Evolutionary conservation across 2,888 invertebrate genomes (phyloP).

Genomic region (Agonopterix arenella): DNA sequence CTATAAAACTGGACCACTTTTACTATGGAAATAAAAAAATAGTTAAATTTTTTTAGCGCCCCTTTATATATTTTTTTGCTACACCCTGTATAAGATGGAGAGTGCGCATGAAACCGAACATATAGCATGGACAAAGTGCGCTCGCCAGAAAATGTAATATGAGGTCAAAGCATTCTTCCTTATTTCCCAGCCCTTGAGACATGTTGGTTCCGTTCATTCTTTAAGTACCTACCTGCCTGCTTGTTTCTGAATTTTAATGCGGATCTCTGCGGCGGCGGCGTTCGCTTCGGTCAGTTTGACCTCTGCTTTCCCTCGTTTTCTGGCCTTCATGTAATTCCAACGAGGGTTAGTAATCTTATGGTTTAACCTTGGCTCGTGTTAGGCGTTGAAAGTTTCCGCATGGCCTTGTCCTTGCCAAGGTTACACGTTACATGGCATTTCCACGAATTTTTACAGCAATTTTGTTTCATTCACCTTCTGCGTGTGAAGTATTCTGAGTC

Average conservation of each 20-base stretch:
- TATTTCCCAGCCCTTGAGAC: not conserved
- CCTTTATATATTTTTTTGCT: no score
- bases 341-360: slow-evolving; percentile 20
- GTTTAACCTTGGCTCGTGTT: slow-evolving; percentile 24
- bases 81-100: no score
- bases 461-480: no score
- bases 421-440: slow-evolving; percentile 21
- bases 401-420: slow-evolving; percentile 51
- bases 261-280: slow-evolving; percentile 1
- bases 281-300: slow-evolving; percentile 5
- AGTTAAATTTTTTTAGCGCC: no score
- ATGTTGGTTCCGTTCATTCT: not conserved
- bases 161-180: not conserved
- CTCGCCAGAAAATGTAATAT: no score
- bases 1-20: no score
- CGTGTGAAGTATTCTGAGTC: not conserved
- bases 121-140: no score
- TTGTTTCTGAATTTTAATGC: slow-evolving; percentile 1
- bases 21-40: no score
- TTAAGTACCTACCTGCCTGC: not conserved
- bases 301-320: slow-evolving; percentile 6
- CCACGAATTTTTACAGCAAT: slow-evolving; percentile 25
- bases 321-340: not conserved
- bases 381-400: slow-evolving; percentile 36
- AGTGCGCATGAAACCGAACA: no score